Percentiles rank a stretch among this genome's conserved stretches.
Evolutionary conservation across 2,888 invertebrate species (phyloP).

Genomic region (Ormyrus pomaceus): DNA sequence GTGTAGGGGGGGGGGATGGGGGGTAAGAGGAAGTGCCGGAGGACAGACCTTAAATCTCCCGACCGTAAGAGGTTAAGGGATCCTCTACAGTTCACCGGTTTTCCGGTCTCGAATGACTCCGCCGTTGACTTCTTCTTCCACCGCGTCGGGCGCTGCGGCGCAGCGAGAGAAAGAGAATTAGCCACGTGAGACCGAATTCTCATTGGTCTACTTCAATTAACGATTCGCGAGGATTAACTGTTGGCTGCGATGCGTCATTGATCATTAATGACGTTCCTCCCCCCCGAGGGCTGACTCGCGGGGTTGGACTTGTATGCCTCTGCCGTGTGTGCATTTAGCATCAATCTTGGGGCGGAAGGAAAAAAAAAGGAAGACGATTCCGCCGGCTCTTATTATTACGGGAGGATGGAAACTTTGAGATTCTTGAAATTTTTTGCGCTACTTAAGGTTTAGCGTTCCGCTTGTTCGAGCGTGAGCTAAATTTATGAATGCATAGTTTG

Average conservation of each 20-base stretch:
- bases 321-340: no score
- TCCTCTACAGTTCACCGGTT: conserved; percentile 43
- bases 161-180: background rate
- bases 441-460: no score
- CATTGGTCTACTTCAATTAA: conserved; percentile 44
- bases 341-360: no score
- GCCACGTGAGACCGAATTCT: conserved; percentile 32
- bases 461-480: no score
- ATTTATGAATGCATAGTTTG: no score
- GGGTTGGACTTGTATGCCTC: no score
- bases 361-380: no score
- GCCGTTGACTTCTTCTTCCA: background rate
- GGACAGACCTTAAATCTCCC: conserved; percentile 62
- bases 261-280: conserved; percentile 14
- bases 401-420: no score
- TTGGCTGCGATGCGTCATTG: conserved; percentile 9
- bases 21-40: conserved; percentile 58
- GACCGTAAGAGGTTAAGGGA: conserved; percentile 53
- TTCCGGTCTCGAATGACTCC: conserved; percentile 49
- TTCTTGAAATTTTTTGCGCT: no score
- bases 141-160: background rate
- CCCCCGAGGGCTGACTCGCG: background rate
- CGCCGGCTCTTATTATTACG: no score
- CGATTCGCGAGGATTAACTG: conserved; percentile 15
- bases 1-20: background rate